Evolutionary conservation across 1,140 invertebrate species (phyloP), one percentile per base, ranked within the genome.

Genomic region (Bombus fervidus): DNA sequence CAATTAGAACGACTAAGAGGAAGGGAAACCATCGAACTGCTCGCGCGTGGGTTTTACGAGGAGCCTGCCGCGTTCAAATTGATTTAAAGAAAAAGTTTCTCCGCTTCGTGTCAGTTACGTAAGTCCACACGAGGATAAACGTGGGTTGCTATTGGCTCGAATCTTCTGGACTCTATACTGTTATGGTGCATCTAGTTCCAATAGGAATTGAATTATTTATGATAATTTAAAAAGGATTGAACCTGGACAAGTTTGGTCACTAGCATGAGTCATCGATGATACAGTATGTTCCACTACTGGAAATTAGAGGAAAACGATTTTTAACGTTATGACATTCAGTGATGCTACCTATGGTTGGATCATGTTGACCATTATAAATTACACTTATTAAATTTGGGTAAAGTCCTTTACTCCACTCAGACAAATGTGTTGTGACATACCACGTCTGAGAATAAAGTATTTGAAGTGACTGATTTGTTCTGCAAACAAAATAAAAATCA

Each of bases 81-180:
- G 84, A 85, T 85, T 85, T 85, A 34, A 72, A 59, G 69, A 84
- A 84, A 80, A 80, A 72, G 76, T 72, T 80, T 64, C 83, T 62
- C 41, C 22, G 34, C 59, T 59, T 22, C 8, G 22, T 18, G 34
- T 31, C 47, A 18, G 37, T 84, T 79, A 59, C 76, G 76, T 43
- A 84, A 84, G 73, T 8, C 13, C 89, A 86, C 90, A 91, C 89
- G 85, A 91, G 90, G 91, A 94, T 92, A 92, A 47, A 37, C 62
- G 22, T 68, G 34, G 34, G 34, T 12, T 37, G 64, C 6, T 6
- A 31, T 64, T 5, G 64, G 31, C n/a, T 66, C 15, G 15, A 66
- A 66, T 34, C 15, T 66, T 34, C n/a, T 34, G 15, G 0, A 22
- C 2, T 66, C 6, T 22, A 31, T 31, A 43, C 12, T n/a, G 59